Evolutionary conservation across 2,113 vertebrate species (phyloP).

Genomic region (Phocoena phocoena): DNA sequence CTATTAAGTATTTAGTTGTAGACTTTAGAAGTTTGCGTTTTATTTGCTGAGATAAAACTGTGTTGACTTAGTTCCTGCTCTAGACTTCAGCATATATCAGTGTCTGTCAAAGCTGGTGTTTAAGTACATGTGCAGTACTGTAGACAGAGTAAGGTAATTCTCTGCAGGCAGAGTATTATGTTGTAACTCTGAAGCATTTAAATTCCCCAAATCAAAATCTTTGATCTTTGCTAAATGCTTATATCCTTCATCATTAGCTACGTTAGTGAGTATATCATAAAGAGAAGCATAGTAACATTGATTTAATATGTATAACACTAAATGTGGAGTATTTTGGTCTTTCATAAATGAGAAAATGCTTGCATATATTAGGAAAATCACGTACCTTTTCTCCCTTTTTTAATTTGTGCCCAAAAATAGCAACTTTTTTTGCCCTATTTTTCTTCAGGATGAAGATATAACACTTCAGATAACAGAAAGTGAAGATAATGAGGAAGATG

Average conservation of each 20-base stretch:
- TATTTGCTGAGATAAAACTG: not conserved
- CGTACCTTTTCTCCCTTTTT: not conserved
- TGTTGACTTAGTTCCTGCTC: not conserved
- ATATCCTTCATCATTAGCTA: not conserved
- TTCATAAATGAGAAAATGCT: constrained; percentile 11
- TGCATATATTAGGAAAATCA: not conserved
- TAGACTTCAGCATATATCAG: not conserved
- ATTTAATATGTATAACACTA: not conserved
- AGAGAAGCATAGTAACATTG: not conserved
- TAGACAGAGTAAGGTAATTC: not conserved
- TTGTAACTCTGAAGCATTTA: not conserved
- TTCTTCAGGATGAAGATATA: constrained; percentile 95
- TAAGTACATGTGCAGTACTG: not conserved
- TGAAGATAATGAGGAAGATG: constrained; percentile 95
- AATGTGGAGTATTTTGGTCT: not conserved
- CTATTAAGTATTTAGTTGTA: not conserved
- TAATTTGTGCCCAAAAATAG: not conserved
- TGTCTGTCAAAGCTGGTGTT: not conserved
- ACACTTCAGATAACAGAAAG: constrained; percentile 93
- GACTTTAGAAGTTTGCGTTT: not conserved
- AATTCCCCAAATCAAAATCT: not conserved
- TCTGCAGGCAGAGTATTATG: not conserved
- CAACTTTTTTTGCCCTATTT: constrained; percentile 7
- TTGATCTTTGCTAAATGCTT: not conserved
- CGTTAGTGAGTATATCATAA: not conserved